These are phyloP conservation scores for Camelus dromedarius DNA, from an alignment of 2,113 vertebrate genomes.

Conservation along the genomic window DNA sequence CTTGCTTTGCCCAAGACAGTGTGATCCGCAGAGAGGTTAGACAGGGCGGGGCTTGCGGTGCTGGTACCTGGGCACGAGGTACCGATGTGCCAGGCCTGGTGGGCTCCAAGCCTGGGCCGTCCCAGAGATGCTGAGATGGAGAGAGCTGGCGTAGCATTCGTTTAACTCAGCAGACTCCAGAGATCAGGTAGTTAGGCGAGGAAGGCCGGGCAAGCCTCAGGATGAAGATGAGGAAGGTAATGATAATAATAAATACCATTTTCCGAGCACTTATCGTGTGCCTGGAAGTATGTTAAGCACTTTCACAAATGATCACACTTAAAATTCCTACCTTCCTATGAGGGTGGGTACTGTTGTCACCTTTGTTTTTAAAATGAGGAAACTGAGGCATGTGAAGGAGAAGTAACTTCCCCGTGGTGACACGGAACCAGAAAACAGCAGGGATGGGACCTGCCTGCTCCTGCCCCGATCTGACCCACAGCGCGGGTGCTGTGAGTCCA, in stretches of 20 bases:
- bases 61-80: not conserved
- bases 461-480: not conserved
- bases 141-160: not conserved
- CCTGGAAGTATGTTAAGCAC: not conserved
- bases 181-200: not conserved
- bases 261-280: not conserved
- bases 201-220: not conserved
- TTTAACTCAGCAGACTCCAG: not conserved
- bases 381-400: not conserved
- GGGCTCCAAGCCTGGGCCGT: not conserved
- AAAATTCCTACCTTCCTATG: not conserved
- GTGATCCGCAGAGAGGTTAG: not conserved
- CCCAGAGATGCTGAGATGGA: not conserved
- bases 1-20: not conserved
- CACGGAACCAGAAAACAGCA: not conserved
- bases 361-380: conserved; percentile 21
- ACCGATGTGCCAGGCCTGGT: not conserved
- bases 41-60: not conserved
- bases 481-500: not conserved
- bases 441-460: not conserved
- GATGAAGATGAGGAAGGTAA: no score
- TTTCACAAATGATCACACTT: not conserved
- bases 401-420: not conserved
- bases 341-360: not conserved
- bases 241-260: not conserved